Conservation (phyloP, 2,797 vertebrate genomes). For the Lepus oiostolus region DNA sequence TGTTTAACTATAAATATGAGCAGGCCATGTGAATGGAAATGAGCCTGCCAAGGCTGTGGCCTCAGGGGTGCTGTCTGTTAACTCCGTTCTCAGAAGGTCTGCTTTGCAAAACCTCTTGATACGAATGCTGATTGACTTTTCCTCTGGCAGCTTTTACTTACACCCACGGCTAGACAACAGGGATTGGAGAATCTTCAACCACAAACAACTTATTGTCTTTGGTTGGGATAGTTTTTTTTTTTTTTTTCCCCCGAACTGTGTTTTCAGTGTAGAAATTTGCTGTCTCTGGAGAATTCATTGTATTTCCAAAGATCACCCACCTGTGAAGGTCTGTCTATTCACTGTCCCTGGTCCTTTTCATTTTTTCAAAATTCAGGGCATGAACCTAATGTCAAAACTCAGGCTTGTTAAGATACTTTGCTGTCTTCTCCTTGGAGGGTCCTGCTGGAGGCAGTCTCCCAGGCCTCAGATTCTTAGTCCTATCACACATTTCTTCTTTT, state of each 20-base stretch:
- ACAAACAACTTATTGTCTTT: not conserved
- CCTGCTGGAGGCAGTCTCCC: not conserved
- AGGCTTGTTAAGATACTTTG: not conserved
- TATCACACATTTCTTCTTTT: not conserved
- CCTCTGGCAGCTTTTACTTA: not conserved
- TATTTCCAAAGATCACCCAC: conserved; percentile 14
- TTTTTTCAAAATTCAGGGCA: not conserved
- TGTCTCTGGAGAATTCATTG: not conserved
- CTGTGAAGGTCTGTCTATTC: not conserved
- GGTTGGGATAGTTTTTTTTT: not conserved
- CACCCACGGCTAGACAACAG: not conserved
- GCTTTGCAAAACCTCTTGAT: conserved; percentile 27
- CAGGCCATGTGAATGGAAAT: not conserved
- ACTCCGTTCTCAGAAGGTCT: not conserved
- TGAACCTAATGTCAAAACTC: not conserved
- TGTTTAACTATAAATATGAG: not conserved
- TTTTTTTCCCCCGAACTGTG: not conserved
- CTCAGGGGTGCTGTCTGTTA: not conserved
- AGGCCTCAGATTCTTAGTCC: not conserved
- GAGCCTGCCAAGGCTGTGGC: not conserved
- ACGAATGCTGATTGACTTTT: not conserved
- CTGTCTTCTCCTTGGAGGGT: not conserved
- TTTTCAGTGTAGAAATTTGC: conserved; percentile 48
- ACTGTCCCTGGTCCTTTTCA: not conserved
- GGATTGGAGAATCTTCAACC: conserved; percentile 16